phyloP scores from a whole-genome alignment of 2,888 invertebrate species.

The Caenorhabditis sp. region DNA sequence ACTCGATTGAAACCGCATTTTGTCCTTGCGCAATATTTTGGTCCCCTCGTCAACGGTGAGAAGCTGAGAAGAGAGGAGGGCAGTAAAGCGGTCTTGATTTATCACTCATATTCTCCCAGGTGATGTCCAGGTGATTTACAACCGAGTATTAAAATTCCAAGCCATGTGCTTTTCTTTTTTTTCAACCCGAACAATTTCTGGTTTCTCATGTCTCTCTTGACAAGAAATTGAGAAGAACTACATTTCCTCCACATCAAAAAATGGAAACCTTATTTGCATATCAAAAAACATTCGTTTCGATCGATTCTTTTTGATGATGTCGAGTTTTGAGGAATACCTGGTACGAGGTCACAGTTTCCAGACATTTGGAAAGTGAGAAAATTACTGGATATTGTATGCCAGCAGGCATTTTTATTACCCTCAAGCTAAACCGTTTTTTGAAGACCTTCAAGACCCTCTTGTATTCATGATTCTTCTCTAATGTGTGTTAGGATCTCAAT shows the following conservation, averaged over 20 bases:
- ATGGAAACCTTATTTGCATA: background rate
- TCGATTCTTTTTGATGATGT: background rate
- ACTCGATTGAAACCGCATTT: slow-evolving; percentile 53
- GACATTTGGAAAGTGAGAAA: too few species aligned
- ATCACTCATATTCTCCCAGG: background rate
- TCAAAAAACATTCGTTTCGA: background rate
- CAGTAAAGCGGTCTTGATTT: slow-evolving; percentile 6
- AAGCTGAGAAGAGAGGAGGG: background rate
- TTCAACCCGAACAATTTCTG: too few species aligned
- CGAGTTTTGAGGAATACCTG: too few species aligned
- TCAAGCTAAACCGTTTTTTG: too few species aligned
- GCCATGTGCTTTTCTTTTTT: background rate
- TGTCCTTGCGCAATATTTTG: slow-evolving; percentile 3
- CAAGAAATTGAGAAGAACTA: background rate
- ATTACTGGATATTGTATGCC: too few species aligned
- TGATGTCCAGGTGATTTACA: slow-evolving; percentile 9
- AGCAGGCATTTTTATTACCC: too few species aligned
- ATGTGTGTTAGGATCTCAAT: too few species aligned
- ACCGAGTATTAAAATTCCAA: background rate
- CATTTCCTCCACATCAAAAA: background rate
- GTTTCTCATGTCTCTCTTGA: too few species aligned
- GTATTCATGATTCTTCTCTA: too few species aligned
- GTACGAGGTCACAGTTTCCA: too few species aligned
- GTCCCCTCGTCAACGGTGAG: background rate
- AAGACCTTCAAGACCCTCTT: too few species aligned